A percentile compares a stretch with the other conserved stretches of the same genome.
Evolutionary conservation across 2,797 vertebrate species (phyloP).

Genomic region (Paedocypris micromegethes): DNA sequence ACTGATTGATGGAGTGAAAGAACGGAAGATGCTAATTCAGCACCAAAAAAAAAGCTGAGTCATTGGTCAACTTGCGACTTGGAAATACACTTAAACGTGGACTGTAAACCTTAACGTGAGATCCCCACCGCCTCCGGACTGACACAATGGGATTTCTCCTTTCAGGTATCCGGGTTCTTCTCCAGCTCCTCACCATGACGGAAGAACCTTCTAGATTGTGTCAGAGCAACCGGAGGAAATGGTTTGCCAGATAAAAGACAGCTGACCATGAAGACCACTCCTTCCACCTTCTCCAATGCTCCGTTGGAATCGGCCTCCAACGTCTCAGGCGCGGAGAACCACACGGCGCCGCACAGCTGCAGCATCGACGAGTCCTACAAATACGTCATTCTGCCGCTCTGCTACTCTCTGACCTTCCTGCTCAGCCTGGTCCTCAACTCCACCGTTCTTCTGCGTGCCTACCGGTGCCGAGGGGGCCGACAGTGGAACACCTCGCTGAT

Average conservation of each 20-base stretch:
- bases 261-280: conserved; percentile 36
- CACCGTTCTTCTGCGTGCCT: conserved; percentile 70
- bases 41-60: conserved; percentile 53
- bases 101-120: conserved; percentile 23
- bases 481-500: conserved; percentile 77
- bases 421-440: conserved; percentile 76
- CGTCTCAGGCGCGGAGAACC: conserved; percentile 14
- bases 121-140: conserved; percentile 14
- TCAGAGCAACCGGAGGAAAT: conserved; percentile 32
- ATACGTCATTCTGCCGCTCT: conserved; percentile 75
- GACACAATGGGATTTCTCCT: too few relatives aligned
- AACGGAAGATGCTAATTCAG: conserved; percentile 64
- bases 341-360: conserved; percentile 53
- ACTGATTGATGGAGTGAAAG: conserved; percentile 69
- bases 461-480: conserved; percentile 53
- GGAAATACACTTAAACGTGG: conserved; percentile 25
- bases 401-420: conserved; percentile 77
- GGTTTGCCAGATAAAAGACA: conserved; percentile 27
- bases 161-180: too few relatives aligned
- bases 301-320: conserved; percentile 8
- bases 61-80: conserved; percentile 44
- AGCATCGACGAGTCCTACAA: conserved; percentile 79
- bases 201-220: conserved; percentile 13
- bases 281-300: conserved; percentile 5
- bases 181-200: neutral